Evolutionary conservation across 2,888 invertebrate species (phyloP), one percentile per base, ranked within the genome.

Genomic region (Limulus polyphemus): DNA sequence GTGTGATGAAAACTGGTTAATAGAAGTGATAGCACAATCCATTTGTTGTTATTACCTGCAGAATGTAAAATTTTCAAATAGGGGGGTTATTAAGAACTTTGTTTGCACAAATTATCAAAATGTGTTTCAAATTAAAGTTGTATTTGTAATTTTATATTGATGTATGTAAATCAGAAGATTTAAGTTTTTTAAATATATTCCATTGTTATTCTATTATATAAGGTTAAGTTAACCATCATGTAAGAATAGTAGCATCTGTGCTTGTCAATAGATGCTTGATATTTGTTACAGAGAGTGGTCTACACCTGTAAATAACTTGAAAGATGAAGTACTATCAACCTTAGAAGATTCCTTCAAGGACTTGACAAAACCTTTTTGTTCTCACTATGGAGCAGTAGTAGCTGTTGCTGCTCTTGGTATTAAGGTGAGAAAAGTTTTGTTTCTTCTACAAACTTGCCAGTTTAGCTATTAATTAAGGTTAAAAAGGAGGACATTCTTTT

Each of bases 341-440:
- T 64, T 77, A 47, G 67, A 71, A 56, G 74, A 76, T 47, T 72
- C 71, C 9, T 66, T 77, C 16, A 70, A 70, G 63, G 76, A 77
- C 63, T 68, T 70, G 17, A 67, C 71, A 14, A 72, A 73, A 51
- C 75, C 75, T 11, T 74, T 74, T 68, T 73, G 73, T 61, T 74
- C 74, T 60, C 77, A 76, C 62, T 77, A 76, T 68, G 77, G 77
- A 11, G 76, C 76, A 55, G 68, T 75, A 32, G 71, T 75, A 70
- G 75, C 73, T 9, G 69, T 77, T 10, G 67, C 71, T 11, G 70
- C 73, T 16, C 67, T 77, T 14, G 76, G 76, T 13, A 62, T 70
- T 49, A 70, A 73, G 71, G 75, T 75, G 65, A 65, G 62, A 55
- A 56, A 62, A 14, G 48, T 52, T 32, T 47, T 59, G 52, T 55